Evolutionary conservation across 2,888 invertebrate genomes (phyloP).

Genomic region (Itoplectis maculator): DNA sequence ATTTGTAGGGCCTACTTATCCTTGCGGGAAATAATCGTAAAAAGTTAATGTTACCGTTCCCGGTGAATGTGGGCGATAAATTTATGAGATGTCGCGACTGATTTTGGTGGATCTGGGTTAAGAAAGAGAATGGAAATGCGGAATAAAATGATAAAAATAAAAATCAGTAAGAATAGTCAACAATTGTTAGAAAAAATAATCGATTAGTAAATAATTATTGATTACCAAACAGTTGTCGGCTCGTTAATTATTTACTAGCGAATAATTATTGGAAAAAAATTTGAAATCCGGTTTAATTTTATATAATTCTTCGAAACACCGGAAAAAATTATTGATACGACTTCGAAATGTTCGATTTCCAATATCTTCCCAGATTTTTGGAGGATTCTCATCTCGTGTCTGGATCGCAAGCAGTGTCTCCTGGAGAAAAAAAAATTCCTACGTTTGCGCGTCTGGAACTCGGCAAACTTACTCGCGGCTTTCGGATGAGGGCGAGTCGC

Average conservation of each 20-base stretch:
- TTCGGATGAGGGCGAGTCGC: conserved; percentile 26
- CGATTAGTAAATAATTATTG: too few relatives aligned
- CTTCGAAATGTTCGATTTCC: background rate
- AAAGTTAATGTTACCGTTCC: too few relatives aligned
- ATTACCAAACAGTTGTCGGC: too few relatives aligned
- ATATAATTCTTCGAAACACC: conserved; percentile 9
- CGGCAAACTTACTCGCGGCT: conserved; percentile 20
- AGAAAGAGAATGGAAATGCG: too few relatives aligned
- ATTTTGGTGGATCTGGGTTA: too few relatives aligned
- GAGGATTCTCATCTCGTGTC: conserved; percentile 17
- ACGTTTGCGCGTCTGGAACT: conserved; percentile 25
- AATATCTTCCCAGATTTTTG: conserved; percentile 11
- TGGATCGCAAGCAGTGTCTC: conserved; percentile 7
- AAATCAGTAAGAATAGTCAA: too few relatives aligned
- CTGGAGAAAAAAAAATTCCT: background rate
- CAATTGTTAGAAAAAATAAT: too few relatives aligned
- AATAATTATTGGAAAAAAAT: background rate
- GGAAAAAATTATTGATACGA: background rate
- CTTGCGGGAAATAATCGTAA: too few relatives aligned
- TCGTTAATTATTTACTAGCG: too few relatives aligned
- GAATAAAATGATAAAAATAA: too few relatives aligned
- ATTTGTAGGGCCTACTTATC: too few relatives aligned
- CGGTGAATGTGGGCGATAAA: background rate
- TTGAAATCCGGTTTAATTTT: background rate
- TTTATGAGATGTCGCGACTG: background rate